Conservation (phyloP, 2,113 vertebrate species). For the Amphilophus citrinellus region DNA sequence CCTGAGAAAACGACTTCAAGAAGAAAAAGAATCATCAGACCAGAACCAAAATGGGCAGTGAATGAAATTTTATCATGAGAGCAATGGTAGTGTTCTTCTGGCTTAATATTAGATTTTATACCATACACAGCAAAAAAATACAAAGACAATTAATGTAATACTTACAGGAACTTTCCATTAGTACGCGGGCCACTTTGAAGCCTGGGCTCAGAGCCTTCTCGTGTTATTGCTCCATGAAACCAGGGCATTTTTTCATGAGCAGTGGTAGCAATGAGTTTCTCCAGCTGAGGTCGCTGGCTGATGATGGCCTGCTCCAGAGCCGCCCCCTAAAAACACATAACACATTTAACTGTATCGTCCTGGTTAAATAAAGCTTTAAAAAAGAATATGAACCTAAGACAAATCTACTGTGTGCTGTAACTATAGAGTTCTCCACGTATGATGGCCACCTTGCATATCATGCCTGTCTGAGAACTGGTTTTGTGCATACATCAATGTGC, state of each 20-base stretch:
- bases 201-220: conserved; percentile 87
- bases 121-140: background rate
- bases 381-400: background rate
- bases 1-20: background rate
- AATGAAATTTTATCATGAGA: background rate
- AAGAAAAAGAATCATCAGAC: background rate
- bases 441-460: background rate
- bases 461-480: background rate
- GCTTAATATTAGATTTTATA: background rate
- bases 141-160: background rate
- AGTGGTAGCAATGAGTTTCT: conserved; percentile 95
- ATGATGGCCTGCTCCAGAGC: conserved; percentile 97
- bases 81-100: background rate
- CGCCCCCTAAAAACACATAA: conserved; percentile 82
- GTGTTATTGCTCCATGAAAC: conserved; percentile 92
- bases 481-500: background rate
- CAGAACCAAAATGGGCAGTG: background rate
- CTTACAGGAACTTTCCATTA: conserved; percentile 96
- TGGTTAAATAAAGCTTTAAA: background rate
- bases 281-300: conserved; percentile 95
- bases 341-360: background rate
- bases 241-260: conserved; percentile 97
- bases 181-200: conserved; percentile 83
- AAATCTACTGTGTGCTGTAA: background rate
- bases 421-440: background rate